Conservation (phyloP, 1,140 invertebrate species). For the Tetramorium simillimum region DNA sequence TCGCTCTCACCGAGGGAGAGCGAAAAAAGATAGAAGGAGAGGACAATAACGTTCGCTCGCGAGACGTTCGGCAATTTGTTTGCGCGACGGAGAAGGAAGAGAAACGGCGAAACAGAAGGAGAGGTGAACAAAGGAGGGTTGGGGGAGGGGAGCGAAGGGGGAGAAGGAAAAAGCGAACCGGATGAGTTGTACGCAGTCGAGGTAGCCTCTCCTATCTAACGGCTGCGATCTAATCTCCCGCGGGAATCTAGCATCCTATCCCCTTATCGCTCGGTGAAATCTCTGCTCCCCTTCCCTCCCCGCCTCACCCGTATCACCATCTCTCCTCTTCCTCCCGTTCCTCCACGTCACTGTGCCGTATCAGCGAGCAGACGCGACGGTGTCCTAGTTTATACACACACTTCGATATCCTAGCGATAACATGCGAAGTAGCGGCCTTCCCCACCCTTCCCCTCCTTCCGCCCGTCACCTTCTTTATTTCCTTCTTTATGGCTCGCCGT, state of each 20-base stretch:
- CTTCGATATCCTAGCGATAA: conserved; percentile 80
- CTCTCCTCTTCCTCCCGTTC: conserved; percentile 10
- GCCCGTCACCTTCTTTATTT: conserved; percentile 29
- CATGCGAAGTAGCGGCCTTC: conserved; percentile 22
- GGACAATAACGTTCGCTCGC: conserved; percentile 72
- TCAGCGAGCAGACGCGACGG: conserved; percentile 63
- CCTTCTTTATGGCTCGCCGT: conserved; percentile 5
- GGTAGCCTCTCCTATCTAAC: conserved; percentile 75
- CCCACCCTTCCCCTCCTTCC: no score
- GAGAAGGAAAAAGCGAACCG: conserved; percentile 59
- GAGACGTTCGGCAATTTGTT: conserved; percentile 79
- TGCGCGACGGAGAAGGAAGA: conserved; percentile 28
- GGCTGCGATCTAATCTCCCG: conserved; percentile 79
- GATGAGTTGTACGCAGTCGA: conserved; percentile 72
- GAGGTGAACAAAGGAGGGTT: conserved; percentile 41
- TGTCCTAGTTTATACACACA: conserved; percentile 77
- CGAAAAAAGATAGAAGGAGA: neutral
- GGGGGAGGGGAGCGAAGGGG: conserved; percentile 20
- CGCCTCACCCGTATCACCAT: conserved; percentile 37
- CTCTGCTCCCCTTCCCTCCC: conserved; percentile 48
- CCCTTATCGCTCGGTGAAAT: conserved; percentile 78
- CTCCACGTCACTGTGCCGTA: conserved; percentile 7
- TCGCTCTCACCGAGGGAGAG: neutral
- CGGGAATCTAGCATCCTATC: conserved; percentile 82
- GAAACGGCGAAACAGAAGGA: conserved; percentile 41